Evolutionary conservation across 2,113 vertebrate species (phyloP).

Genomic region (Hemicordylus capensis): DNA sequence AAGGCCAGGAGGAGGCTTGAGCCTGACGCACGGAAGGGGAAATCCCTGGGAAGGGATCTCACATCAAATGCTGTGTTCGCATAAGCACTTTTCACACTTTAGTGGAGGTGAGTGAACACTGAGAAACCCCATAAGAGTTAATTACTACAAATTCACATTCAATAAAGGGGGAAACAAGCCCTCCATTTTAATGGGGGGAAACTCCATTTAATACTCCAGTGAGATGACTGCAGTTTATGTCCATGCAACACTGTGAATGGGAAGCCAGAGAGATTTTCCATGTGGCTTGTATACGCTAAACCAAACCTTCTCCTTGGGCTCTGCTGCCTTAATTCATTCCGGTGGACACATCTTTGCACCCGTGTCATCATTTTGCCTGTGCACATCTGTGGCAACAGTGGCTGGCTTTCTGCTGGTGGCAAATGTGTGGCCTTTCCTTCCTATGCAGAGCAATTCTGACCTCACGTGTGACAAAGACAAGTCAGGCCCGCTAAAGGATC

Average conservation of each 20-base stretch:
- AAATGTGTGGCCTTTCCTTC: background rate
- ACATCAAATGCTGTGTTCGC: slow-evolving; percentile 49
- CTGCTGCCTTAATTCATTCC: too few species aligned
- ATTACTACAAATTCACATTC: slow-evolving; percentile 71
- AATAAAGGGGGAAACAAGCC: slow-evolving; percentile 53
- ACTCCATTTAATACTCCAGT: slow-evolving; percentile 59
- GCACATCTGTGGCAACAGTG: too few species aligned
- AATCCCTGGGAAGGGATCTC: slow-evolving; percentile 45
- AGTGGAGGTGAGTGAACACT: slow-evolving; percentile 65
- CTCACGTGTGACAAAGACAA: background rate
- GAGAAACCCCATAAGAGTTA: slow-evolving; percentile 70
- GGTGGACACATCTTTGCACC: too few species aligned
- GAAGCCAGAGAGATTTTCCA: slow-evolving; percentile 1
- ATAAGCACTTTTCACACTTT: slow-evolving; percentile 65
- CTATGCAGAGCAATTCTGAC: background rate
- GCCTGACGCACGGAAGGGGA: background rate
- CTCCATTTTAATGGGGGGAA: slow-evolving; percentile 55
- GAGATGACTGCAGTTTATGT: slow-evolving; percentile 28
- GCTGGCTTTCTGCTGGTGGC: background rate
- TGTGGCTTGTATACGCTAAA: background rate
- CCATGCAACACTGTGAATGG: fast-evolving
- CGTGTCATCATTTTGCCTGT: too few species aligned
- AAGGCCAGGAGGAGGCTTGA: slow-evolving; percentile 29
- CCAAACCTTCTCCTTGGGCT: background rate
- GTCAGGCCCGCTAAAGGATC: too few species aligned